Conservation (phyloP, 2,797 vertebrate genomes). For the Ceryle rudis region DNA sequence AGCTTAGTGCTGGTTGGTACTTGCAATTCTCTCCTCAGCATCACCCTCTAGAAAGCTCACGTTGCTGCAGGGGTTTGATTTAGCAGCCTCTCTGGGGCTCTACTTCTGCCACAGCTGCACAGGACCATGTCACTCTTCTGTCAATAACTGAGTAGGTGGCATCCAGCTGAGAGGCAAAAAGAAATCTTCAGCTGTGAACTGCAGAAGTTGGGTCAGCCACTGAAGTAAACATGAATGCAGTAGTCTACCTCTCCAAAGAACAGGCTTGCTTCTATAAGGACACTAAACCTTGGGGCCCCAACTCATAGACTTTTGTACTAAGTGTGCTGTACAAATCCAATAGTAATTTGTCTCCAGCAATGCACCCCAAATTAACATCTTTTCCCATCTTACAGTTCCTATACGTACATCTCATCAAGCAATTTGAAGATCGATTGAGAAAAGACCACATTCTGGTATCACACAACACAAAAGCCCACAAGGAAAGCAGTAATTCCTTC, state of each 20-base stretch:
- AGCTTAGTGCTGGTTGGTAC: not conserved
- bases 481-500: not conserved
- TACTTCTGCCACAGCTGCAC: not conserved
- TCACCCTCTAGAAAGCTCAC: not conserved
- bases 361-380: not conserved
- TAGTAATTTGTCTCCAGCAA: not conserved
- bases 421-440: not conserved
- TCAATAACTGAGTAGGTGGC: not conserved
- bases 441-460: not conserved
- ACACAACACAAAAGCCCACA: not conserved
- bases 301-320: not conserved
- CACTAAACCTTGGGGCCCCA: not conserved
- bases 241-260: not conserved
- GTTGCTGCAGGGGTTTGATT: not conserved
- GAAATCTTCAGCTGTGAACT: not conserved
- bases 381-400: not conserved
- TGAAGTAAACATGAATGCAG: not conserved
- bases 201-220: rapidly evolving
- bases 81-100: not conserved
- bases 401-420: not conserved
- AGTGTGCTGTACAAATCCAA: not conserved
- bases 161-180: not conserved
- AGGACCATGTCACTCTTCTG: rapidly evolving
- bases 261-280: not conserved
- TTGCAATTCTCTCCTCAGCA: not conserved